Evolutionary conservation across 2,888 invertebrate species (phyloP).

Genomic region (Drosophila flavopinicola): DNA sequence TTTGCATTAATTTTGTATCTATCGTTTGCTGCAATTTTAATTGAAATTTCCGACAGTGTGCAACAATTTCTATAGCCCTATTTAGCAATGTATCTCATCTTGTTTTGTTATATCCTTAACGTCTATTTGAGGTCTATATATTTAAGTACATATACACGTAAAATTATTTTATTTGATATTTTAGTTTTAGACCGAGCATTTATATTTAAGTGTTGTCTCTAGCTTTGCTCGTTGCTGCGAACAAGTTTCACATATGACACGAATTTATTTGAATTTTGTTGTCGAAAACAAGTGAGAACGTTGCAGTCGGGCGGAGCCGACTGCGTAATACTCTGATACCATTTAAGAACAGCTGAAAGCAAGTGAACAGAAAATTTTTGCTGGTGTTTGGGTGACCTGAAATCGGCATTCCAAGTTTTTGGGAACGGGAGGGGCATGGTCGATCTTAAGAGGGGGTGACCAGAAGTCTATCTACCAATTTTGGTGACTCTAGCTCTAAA

Average conservation of each 20-base stretch:
- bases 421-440: too few relatives aligned
- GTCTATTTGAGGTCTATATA: too few relatives aligned
- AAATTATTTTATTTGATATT: background rate
- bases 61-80: background rate
- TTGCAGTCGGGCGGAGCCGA: too few relatives aligned
- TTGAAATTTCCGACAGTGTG: background rate
- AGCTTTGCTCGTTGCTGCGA: background rate
- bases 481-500: too few relatives aligned
- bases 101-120: background rate
- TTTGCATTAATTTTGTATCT: conserved; percentile 12
- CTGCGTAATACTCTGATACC: too few relatives aligned
- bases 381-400: too few relatives aligned
- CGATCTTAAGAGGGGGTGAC: too few relatives aligned
- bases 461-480: too few relatives aligned
- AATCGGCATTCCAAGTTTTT: too few relatives aligned
- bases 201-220: too few relatives aligned
- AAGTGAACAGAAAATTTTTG: too few relatives aligned
- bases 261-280: background rate
- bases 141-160: background rate
- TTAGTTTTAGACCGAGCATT: background rate
- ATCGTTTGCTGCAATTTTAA: conserved; percentile 10
- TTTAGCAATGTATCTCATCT: background rate
- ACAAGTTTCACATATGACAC: background rate
- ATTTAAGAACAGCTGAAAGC: too few relatives aligned
- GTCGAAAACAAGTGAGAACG: background rate